A percentile compares a stretch with the other conserved stretches of the same genome.
Evolutionary conservation across 1,140 invertebrate genomes (phyloP).

Genomic region (Calosoma granatense): DNA sequence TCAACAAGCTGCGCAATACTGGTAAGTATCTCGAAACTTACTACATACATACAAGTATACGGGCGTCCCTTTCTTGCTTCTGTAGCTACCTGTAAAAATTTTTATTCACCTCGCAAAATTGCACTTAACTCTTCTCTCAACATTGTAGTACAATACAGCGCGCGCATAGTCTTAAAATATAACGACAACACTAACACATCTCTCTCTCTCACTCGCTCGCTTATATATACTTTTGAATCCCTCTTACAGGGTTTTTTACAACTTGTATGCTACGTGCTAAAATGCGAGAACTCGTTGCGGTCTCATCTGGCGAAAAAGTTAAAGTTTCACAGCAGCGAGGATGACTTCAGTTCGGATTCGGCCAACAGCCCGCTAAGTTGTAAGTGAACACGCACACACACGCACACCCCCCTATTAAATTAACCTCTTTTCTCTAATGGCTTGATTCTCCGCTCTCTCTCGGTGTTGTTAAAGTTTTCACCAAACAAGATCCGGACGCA

Average conservation of each 20-base stretch:
- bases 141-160: too few species aligned
- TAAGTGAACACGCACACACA: slow-evolving; percentile 27
- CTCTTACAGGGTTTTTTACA: slow-evolving; percentile 36
- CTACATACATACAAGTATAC: slow-evolving; percentile 6
- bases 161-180: too few species aligned
- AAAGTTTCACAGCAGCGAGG: slow-evolving; percentile 21
- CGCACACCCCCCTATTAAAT: too few species aligned
- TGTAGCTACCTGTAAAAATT: too few species aligned
- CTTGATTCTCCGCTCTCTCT: too few species aligned
- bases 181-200: too few species aligned
- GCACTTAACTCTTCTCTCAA: too few species aligned
- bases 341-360: slow-evolving; percentile 36
- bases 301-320: slow-evolving; percentile 20
- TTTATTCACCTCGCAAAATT: too few species aligned
- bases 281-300: slow-evolving; percentile 33
- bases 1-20: slow-evolving; percentile 44
- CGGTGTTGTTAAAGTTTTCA: slow-evolving; percentile 20
- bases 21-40: slow-evolving; percentile 35
- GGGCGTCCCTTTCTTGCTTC: slow-evolving; percentile 3
- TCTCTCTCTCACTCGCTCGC: too few species aligned
- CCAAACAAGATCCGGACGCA: slow-evolving; percentile 26
- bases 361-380: slow-evolving; percentile 41
- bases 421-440: too few species aligned
- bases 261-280: slow-evolving; percentile 38
- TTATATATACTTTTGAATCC: too few species aligned